Percentiles rank a stretch among this genome's conserved stretches.
These are phyloP conservation scores for Trichoplusia ni DNA, from an alignment of 1,140 invertebrate species.

Conservation along the genomic window DNA sequence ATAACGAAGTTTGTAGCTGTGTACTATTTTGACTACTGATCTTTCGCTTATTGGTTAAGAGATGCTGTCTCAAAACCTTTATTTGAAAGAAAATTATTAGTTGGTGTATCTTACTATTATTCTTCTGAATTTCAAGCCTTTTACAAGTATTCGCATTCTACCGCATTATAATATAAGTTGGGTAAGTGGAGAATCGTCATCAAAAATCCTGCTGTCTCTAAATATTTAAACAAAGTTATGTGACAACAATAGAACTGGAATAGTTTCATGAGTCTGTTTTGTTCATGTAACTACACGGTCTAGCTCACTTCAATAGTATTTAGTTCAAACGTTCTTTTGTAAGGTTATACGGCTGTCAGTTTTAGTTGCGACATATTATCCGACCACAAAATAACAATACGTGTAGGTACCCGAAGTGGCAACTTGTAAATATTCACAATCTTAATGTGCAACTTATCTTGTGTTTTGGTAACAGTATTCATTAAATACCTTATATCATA, in stretches of 20 bases:
- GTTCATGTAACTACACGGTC: conserved; percentile 18
- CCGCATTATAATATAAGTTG: no score
- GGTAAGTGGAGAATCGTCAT: no score
- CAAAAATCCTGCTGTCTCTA: no score
- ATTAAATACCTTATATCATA: conserved; percentile 67
- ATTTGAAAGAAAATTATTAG: no score
- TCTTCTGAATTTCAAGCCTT: no score
- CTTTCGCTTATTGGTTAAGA: no score
- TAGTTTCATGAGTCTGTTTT: conserved; percentile 13
- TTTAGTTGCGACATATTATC: neutral
- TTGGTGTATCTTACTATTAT: no score
- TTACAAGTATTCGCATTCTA: no score
- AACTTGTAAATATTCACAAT: conserved; percentile 43
- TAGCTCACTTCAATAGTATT: conserved; percentile 20
- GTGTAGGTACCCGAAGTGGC: neutral
- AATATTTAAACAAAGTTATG: conserved; percentile 14
- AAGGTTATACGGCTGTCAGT: neutral
- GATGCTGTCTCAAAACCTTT: no score
- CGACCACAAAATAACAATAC: conserved; percentile 2
- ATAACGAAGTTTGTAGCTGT: no score
- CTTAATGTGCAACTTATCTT: conserved; percentile 60
- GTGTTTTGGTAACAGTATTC: conserved; percentile 61
- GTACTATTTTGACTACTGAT: no score
- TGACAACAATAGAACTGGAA: conserved; percentile 10
- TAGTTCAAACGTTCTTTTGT: conserved; percentile 26